A percentile compares a stretch with the other conserved stretches of the same genome.
Evolutionary conservation across 2,888 invertebrate species (phyloP).

Genomic region (Dryomyza anilis): DNA sequence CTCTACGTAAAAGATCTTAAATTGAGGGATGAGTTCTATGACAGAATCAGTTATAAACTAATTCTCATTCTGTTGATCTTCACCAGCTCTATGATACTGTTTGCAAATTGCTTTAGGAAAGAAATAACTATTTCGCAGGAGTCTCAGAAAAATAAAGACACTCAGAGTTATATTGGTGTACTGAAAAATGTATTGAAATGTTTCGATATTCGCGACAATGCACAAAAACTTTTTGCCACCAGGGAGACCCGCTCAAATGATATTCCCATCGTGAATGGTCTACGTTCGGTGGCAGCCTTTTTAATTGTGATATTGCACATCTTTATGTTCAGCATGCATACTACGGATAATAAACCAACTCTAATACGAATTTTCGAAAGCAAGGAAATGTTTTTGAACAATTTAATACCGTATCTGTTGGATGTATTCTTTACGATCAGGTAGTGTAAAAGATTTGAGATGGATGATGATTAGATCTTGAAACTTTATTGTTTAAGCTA

Average conservation of each 20-base stretch:
- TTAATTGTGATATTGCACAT: slow-evolving; percentile 57
- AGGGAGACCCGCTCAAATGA: slow-evolving; percentile 31
- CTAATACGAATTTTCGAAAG: slow-evolving; percentile 52
- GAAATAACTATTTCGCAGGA: neutral
- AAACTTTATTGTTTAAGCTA: no score
- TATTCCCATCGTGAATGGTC: slow-evolving; percentile 52
- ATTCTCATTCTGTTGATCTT: neutral
- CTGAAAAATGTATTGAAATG: slow-evolving; percentile 38
- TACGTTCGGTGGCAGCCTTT: slow-evolving; percentile 54
- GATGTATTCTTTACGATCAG: slow-evolving; percentile 59
- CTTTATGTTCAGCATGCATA: slow-evolving; percentile 55
- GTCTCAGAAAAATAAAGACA: neutral
- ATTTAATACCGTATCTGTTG: slow-evolving; percentile 54
- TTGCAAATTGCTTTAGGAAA: neutral
- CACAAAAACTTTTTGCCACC: slow-evolving; percentile 33
- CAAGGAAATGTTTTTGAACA: slow-evolving; percentile 51
- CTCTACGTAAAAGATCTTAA: slow-evolving; percentile 55
- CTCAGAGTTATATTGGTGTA: neutral
- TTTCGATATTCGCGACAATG: slow-evolving; percentile 43
- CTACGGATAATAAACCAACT: slow-evolving; percentile 52
- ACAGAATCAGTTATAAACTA: slow-evolving; percentile 1
- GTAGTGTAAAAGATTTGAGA: no score
- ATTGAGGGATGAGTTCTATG: slow-evolving; percentile 8
- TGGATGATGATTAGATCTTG: no score
- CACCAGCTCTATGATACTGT: neutral